Evolutionary conservation across 2,113 vertebrate genomes (phyloP).

Genomic region (Pomatorhinus ruficollis): DNA sequence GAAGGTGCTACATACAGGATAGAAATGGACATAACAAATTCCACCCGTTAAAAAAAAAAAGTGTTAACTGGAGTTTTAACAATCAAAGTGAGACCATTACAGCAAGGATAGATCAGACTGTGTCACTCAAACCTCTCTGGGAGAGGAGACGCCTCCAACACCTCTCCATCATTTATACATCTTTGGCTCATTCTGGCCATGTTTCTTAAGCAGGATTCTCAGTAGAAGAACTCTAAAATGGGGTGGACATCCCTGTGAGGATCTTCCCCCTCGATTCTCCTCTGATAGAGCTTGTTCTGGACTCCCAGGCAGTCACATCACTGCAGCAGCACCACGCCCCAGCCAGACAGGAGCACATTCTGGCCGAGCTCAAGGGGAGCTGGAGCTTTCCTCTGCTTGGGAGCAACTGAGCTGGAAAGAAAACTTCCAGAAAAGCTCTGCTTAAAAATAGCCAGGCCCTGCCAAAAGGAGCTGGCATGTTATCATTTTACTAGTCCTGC

Average conservation of each 20-base stretch:
- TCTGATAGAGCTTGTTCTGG: background rate
- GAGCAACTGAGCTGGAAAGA: background rate
- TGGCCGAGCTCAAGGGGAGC: rapidly evolving
- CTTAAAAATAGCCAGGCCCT: background rate
- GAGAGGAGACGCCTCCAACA: background rate
- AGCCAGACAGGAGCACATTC: rapidly evolving
- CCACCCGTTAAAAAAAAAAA: background rate
- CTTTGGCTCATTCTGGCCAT: background rate
- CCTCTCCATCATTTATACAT: background rate
- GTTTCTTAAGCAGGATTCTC: background rate
- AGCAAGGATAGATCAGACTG: background rate
- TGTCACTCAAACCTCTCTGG: background rate
- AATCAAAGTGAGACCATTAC: background rate
- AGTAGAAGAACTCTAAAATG: background rate
- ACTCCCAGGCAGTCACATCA: background rate
- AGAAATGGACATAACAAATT: background rate
- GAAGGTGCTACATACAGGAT: background rate
- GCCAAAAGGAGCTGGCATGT: background rate
- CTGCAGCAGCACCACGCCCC: background rate
- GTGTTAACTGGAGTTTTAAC: background rate
- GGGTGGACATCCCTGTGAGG: background rate
- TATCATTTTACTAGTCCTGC: background rate
- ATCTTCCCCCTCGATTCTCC: background rate
- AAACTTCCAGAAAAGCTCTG: background rate
- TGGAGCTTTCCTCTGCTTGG: background rate